Evolutionary conservation across 1,140 invertebrate genomes (phyloP), one percentile per base, ranked within the genome.

Genomic region (Trypoxylus dichotomus): DNA sequence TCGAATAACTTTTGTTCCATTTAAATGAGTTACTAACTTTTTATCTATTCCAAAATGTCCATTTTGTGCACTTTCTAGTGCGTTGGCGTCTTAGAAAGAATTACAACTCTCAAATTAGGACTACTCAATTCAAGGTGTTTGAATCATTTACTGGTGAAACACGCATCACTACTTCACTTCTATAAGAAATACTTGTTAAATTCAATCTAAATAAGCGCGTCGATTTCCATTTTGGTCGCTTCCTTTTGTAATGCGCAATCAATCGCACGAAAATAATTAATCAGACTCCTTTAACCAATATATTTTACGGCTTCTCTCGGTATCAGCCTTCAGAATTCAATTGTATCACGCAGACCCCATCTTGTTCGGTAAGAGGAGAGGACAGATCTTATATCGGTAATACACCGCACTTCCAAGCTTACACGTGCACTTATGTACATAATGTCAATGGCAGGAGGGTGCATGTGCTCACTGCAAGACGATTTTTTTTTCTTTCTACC

Each of bases 381-480:
- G 19, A 54, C 47, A 54, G 15, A n/a, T 54, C 13, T 54, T 19
- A 54, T 54, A 54, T 54, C n/a, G 47, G 47, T 54, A 54, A 54
- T 15, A 54, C n/a, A 54, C 15, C 47, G 47, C 15, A 54, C 47
- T 54, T 54, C 32, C 6, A 54, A 5, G 15, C 47, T 54, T 68
- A 68, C 60, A 68, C 60, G 60, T 68, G 60, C 24, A 68, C 15
- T 27, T 68, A 24, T 68, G 60, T 68, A 68, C 21, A 68, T 15
- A 68, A 29, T 2, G 60, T 68, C 60, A 68, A 68, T 68, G 27
- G 8, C 19, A 27, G 21, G 13, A 68, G 60, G 60, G 60, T 68
- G 60, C 60, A 68, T 25, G 15, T 68, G 60, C 27, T 27, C 19
- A 24, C 21, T 24, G 60, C 24, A 29, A 27, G 27, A 24, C 60